A percentile compares a stretch with the other conserved stretches of the same genome.
These are phyloP conservation scores for Heliconius ismenius DNA, from an alignment of 2,888 invertebrate genomes.

Conservation along the genomic window DNA sequence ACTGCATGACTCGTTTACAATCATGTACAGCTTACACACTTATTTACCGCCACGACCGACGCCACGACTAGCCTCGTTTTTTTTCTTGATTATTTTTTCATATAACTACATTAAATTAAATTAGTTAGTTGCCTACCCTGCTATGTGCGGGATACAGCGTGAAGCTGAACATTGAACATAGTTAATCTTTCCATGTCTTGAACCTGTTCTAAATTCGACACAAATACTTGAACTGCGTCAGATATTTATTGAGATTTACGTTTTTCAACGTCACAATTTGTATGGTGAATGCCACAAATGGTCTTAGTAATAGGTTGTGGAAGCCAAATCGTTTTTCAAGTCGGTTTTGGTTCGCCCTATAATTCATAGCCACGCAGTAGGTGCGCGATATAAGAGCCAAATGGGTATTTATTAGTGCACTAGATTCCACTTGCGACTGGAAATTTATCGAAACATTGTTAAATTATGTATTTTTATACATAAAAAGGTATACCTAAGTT, in stretches of 20 bases:
- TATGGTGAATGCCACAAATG: conserved; percentile 16
- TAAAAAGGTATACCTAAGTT: background rate
- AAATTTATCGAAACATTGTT: conserved; percentile 18
- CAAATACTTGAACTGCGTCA: background rate
- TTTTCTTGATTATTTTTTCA: too few relatives aligned
- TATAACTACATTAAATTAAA: too few relatives aligned
- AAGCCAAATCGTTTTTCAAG: conserved; percentile 19
- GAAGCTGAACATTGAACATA: too few relatives aligned
- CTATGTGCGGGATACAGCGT: too few relatives aligned
- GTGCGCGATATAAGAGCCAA: conserved; percentile 25
- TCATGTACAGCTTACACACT: too few relatives aligned
- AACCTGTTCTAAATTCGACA: too few relatives aligned
- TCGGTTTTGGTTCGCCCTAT: conserved; percentile 14
- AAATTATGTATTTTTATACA: background rate
- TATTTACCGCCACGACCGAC: too few relatives aligned
- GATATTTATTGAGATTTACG: conserved; percentile 1
- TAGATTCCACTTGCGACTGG: conserved; percentile 4
- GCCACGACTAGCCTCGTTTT: too few relatives aligned
- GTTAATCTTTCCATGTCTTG: too few relatives aligned
- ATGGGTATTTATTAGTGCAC: conserved; percentile 24
- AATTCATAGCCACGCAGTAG: conserved; percentile 26
- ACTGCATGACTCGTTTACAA: too few relatives aligned
- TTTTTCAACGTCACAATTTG: conserved; percentile 13
- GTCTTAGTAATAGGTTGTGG: conserved; percentile 11
- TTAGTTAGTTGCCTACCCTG: too few relatives aligned